Conservation (phyloP, 2,797 vertebrate species). For the Phyllotis vaccarum region DNA sequence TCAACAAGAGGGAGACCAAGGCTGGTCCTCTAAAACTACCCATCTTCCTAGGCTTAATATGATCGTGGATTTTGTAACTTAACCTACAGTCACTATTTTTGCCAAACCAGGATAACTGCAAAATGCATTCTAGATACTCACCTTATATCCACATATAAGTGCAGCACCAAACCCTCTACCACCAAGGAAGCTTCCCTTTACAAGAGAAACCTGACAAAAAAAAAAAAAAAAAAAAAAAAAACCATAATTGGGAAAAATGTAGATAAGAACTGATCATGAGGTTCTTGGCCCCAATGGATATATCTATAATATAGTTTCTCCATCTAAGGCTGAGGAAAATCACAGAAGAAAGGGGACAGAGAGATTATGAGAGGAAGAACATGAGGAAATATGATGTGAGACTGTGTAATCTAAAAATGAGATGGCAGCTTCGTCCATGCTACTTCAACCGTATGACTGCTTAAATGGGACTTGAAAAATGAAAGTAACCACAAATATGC, state of each 20-base stretch:
- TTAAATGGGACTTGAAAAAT: background rate
- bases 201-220: background rate
- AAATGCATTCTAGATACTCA: background rate
- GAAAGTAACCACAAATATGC: too few species aligned
- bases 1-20: too few species aligned
- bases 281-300: background rate
- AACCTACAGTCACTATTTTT: background rate
- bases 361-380: background rate
- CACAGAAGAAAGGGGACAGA: background rate
- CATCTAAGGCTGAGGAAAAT: background rate
- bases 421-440: too few species aligned
- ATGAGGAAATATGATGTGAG: background rate
- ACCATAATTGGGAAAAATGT: background rate
- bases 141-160: background rate
- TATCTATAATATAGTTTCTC: background rate
- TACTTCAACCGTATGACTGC: too few species aligned
- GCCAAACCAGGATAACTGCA: background rate
- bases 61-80: too few species aligned
- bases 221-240: background rate
- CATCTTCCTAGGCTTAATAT: background rate
- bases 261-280: background rate
- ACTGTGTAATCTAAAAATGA: background rate
- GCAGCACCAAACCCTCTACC: background rate
- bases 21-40: too few species aligned
- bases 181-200: background rate